Base-by-base conservation (phyloP, 2,797 vertebrate genomes). In the Sebastes flavidus region DNA sequence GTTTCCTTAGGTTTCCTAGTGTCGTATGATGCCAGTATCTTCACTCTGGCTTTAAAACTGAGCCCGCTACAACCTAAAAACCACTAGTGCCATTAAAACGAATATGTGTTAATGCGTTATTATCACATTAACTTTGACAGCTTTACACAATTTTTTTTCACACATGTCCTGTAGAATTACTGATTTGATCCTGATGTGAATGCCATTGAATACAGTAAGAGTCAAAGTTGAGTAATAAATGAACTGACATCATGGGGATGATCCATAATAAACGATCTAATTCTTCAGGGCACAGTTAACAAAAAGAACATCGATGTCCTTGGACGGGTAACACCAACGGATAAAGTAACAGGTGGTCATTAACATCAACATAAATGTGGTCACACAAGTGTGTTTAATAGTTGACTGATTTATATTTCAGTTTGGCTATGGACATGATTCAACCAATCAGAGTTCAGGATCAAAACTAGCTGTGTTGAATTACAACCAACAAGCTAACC, bases 401-500 rank as follows among this genome's bases (percentile, higher is more conserved):
- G 12, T 52, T 55, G 59, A 10, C 42, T 30, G 24, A 20, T 62
- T 76, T 65, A 18, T 66, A 36, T 55, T 66, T 32, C 14, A 71
- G n/a, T 81, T 63, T 49, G 32, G 9, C 34, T 42, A 8, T 25
- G 42, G 52, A 69, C 32, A 10, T 22, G 22, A 68, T 4, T 24
- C 16, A 54, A 32, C 65, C 59, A 76, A 76, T 68, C 69, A 62
- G 16, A 67, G 24, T 62, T 65, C 49, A 56, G 74, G 30, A 81
- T 72, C 24, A 65, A 77, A 84, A 60, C 36, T 24, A 24, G 34
- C 24, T 59, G 22, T 68, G n/a, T 52, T 75, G 32, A 84, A 60
- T 25, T 54, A 77, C 58, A 87, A 68, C 79, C 78, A 62, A 76
- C 34, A 49, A 3, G 49, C 63, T 60, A 56, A 58, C 62, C 68